Evolutionary conservation across 2,888 invertebrate genomes (phyloP), one percentile per base, ranked within the genome.

Genomic region (Poecilobothrus nobilitatus): DNA sequence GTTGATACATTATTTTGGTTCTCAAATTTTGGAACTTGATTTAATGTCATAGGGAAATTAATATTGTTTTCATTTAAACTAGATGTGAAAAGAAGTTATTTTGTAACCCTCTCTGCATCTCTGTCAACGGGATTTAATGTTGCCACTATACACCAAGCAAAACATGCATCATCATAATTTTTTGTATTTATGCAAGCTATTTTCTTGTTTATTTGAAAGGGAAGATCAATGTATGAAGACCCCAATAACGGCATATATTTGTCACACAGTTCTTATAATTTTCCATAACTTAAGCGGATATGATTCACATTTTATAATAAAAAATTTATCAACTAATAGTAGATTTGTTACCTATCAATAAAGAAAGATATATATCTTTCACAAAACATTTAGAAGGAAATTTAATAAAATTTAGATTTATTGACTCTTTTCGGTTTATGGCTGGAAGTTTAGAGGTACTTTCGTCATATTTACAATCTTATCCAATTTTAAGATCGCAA

Each of bases 331-430:
- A 44, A 9, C 44, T 9, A 12, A 44, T 67, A 66, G 73, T 66
- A 75, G 76, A 21, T 68, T 74, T 10, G 75, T 77, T 66, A 37
- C 72, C 76, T 1, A 70, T 74, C 68, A 76, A 73, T 65, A 74
- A 76, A 69, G 76, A 77, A 72, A 73, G 72, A 71, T 77, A 76
- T 69, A 75, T 76, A 27, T 76, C 76, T 18, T 76, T 78, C 68
- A 70, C 74, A 22, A 78, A 76, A 72, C 10, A 67, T 12, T 27
- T 73, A 66, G 61, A 69, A 37, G 44, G 10, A 3, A 62, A 69
- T 63, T 68, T 69, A 62, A 65, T 66, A 63, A 63, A 70, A 67
- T 68, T 73, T 67, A 66, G 70, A 66, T 70, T 73, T 69, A 22
- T 69, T 34, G 69, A 69, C 65, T 69, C 69, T n/a, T 20, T 18